Percentiles rank a stretch among this genome's conserved stretches.
Conservation (phyloP, 2,888 invertebrate genomes). For the Sthenelais limicola region DNA sequence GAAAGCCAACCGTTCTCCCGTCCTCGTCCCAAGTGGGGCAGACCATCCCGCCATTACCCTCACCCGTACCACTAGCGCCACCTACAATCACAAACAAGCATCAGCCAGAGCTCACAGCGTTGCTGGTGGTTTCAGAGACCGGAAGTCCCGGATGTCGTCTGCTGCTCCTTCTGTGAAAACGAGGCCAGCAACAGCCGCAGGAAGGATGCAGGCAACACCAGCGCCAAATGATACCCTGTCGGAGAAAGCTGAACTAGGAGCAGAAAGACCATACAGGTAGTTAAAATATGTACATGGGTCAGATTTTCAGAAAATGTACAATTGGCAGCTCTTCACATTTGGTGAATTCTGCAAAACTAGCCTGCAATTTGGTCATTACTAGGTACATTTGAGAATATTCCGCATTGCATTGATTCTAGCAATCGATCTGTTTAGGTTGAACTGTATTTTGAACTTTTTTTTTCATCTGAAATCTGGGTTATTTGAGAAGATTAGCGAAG, state of each 20-base stretch:
- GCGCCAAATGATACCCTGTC: background rate
- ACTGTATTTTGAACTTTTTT: too few relatives aligned
- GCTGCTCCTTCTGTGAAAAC: background rate
- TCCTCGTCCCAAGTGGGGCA: background rate
- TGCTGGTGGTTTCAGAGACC: background rate
- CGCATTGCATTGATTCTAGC: too few relatives aligned
- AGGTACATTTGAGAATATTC: too few relatives aligned
- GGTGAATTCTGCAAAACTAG: too few relatives aligned
- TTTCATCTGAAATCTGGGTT: too few relatives aligned
- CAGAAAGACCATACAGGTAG: slow-evolving; percentile 24
- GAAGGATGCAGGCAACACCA: slow-evolving; percentile 2
- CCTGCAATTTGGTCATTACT: too few relatives aligned
- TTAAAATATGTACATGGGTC: too few relatives aligned
- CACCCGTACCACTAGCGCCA: background rate
- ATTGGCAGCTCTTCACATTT: too few relatives aligned
- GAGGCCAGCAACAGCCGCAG: slow-evolving; percentile 22
- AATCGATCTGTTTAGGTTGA: too few relatives aligned
- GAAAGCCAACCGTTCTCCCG: background rate
- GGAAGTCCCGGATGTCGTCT: background rate
- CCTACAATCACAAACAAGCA: background rate
- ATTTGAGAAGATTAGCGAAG: too few relatives aligned
- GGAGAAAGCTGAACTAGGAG: slow-evolving; percentile 20
- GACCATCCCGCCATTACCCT: background rate
- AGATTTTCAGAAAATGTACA: too few relatives aligned
- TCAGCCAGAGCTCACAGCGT: slow-evolving; percentile 22